These are phyloP conservation scores for Gadus macrocephalus DNA, from an alignment of 2,113 vertebrate genomes.

Conservation along the genomic window DNA sequence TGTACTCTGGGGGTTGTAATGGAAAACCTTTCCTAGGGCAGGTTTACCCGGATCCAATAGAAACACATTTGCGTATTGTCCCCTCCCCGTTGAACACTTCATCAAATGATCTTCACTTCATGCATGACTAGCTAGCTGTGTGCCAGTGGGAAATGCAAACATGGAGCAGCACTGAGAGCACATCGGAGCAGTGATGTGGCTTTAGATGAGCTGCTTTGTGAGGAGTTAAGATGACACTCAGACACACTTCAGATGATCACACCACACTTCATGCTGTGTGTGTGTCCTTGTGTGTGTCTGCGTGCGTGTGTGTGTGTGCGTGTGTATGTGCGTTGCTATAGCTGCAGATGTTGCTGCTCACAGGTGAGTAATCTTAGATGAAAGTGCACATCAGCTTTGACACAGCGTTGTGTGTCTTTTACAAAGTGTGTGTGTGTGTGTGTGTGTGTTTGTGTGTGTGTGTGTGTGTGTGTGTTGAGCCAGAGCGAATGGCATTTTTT, in stretches of 20 bases:
- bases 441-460: background rate
- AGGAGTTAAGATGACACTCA: conserved; percentile 13
- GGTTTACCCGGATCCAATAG: no score
- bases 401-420: conserved; percentile 1
- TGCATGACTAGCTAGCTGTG: no score
- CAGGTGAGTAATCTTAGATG: background rate
- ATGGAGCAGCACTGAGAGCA: no score
- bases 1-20: no score
- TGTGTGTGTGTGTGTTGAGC: background rate
- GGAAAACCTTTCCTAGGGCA: no score
- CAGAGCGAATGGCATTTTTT: background rate
- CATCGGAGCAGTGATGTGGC: background rate
- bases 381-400: background rate
- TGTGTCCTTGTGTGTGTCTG: background rate
- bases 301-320: background rate
- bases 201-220: background rate
- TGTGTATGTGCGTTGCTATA: background rate
- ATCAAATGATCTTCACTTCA: no score
- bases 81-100: no score
- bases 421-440: background rate
- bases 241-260: background rate
- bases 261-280: conserved; percentile 3
- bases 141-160: no score
- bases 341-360: background rate
- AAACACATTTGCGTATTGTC: no score